Base-by-base conservation (phyloP, 2,888 invertebrate species). In the Litoditis marina region DNA sequence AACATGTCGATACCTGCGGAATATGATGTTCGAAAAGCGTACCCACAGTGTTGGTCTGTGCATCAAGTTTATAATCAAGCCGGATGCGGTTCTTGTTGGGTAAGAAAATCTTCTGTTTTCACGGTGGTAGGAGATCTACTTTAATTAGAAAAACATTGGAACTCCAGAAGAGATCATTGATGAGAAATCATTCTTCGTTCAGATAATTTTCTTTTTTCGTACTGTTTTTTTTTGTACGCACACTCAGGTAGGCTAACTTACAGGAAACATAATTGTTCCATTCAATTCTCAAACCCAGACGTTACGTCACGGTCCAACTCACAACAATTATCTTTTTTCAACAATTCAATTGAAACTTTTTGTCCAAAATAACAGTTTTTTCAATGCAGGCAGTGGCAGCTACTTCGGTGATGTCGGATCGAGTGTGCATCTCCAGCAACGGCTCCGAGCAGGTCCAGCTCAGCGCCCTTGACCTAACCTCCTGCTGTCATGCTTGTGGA, bases 401-500 rank as follows among this genome's bases (percentile, higher is more conserved):
- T 22, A 65, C 68, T 11, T 65, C 74, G 2, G 72, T 75, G 13
- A 74, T 74, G 66, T 68, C 83, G 1, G 84, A 84, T 71, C 77
- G 84, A 4, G 69, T 84, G 59, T 76, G 82, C 25, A 82, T 84
- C 25, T 80, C 83, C 59, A 81, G 82, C 1, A 72, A 77, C 13
- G 84, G 84, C 1, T 63, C 68, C 8, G 65, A 78, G 22, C 73
- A 73, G n/a, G 76, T 78, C 11, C 63, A 70, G 27, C 68, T 84
- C 54, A 84, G 84, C 2, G 76, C 82, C 4, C 84, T 84, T 64
- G 81, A 85, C 56, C 69, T 84, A 27, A 66, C 84, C 30, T 82
- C 83, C 11, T 85, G 84, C 63, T 78, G 82, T 68, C 74, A 62
- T 22, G 68, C 77, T 47, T 78, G 78, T 34, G 72, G 79, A 50